Conservation (phyloP, 2,797 vertebrate genomes). For the Micropoecilia bifurca region DNA sequence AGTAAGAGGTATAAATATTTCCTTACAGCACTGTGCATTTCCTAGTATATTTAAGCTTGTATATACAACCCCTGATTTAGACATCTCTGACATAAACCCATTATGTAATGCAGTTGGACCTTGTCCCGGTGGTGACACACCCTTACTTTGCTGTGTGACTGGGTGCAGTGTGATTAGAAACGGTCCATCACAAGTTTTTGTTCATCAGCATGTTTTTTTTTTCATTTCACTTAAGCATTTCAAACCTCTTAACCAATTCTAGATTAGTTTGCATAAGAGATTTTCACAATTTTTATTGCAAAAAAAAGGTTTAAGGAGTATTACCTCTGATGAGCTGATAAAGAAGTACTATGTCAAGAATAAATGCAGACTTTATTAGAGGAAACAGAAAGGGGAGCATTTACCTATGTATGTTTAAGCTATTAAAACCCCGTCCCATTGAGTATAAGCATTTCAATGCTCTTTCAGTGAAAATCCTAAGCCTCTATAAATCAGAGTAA, state of each 20-base stretch:
- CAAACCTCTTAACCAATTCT: slow-evolving; percentile 6
- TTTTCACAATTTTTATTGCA: slow-evolving; percentile 29
- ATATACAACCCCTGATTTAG: slow-evolving; percentile 11
- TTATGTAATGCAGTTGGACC: slow-evolving; percentile 44
- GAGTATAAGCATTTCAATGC: slow-evolving; percentile 27
- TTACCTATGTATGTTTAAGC: neutral
- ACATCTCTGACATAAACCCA: slow-evolving; percentile 6
- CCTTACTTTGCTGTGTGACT: slow-evolving; percentile 41
- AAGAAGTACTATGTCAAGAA: neutral
- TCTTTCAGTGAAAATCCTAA: slow-evolving; percentile 18
- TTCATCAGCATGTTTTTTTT: slow-evolving; percentile 26
- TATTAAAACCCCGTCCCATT: neutral
- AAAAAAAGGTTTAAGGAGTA: neutral
- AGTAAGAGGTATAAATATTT: neutral
- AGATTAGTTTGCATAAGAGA: neutral
- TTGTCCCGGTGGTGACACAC: slow-evolving; percentile 45
- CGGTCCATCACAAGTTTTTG: slow-evolving; percentile 46
- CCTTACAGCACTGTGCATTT: neutral
- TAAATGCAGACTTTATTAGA: neutral
- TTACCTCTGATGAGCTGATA: neutral
- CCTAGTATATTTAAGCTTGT: neutral
- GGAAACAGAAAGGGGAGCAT: neutral
- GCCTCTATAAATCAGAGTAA: slow-evolving; percentile 28
- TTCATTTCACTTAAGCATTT: slow-evolving; percentile 26
- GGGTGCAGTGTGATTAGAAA: slow-evolving; percentile 37